Conservation (phyloP, 2,113 vertebrate genomes). For the Archilochus colubris region DNA sequence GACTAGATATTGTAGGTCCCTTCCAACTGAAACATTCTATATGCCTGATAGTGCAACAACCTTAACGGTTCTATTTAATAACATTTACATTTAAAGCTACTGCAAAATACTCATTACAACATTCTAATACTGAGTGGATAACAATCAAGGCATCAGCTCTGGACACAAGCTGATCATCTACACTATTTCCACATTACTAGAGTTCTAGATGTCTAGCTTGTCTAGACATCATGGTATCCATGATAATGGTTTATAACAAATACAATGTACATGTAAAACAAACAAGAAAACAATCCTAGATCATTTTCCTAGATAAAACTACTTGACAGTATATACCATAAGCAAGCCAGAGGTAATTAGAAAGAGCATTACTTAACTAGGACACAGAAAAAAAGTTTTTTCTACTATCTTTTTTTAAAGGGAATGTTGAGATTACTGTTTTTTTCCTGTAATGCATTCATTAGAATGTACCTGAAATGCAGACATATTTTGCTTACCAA, state of each 20-base stretch:
- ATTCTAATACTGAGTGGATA: not conserved
- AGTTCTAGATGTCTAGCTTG: not conserved
- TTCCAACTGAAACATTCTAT: not conserved
- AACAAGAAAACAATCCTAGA: conserved; percentile 23
- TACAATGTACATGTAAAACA: not conserved
- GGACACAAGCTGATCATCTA: not conserved
- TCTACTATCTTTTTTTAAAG: not conserved
- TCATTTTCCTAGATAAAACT: not conserved
- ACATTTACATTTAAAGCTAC: not conserved
- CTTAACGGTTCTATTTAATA: not conserved
- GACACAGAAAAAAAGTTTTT: not conserved
- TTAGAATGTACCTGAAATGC: conserved; percentile 11
- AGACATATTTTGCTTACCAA: conserved; percentile 83
- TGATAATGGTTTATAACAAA: not conserved
- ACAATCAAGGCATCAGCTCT: not conserved
- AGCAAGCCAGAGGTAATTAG: not conserved
- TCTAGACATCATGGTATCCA: not conserved
- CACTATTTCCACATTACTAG: not conserved
- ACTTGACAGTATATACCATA: not conserved
- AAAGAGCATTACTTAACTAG: not conserved
- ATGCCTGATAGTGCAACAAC: not conserved
- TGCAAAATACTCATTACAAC: not conserved
- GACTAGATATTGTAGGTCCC: not conserved
- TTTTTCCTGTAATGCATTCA: not conserved
- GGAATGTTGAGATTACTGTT: not conserved